phyloP scores from a whole-genome alignment of 2,113 vertebrate genomes.

The Steatornis caripensis region DNA sequence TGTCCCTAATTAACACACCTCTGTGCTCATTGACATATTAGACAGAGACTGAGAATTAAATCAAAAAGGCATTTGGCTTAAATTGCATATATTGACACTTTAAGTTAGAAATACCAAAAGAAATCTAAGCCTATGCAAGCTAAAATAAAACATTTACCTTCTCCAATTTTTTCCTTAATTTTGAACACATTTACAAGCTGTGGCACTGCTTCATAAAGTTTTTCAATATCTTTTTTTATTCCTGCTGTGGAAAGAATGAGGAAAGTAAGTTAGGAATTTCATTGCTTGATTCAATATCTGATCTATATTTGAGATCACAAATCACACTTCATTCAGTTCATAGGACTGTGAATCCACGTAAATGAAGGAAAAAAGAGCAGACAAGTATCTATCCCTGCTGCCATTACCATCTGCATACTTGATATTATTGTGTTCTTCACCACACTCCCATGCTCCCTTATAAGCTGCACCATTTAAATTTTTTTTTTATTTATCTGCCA shows the following conservation, averaged over 20 bases:
- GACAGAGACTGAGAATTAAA: background rate
- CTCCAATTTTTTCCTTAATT: slow-evolving; percentile 92
- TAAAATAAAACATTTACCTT: slow-evolving; percentile 78
- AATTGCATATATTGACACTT: background rate
- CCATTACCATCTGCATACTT: too few species aligned
- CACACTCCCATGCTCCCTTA: background rate
- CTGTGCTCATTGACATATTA: background rate
- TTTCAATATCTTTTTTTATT: slow-evolving; percentile 85
- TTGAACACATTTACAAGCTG: slow-evolving; percentile 86
- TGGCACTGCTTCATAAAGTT: slow-evolving; percentile 88
- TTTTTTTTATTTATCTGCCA: background rate
- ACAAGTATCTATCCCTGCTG: background rate
- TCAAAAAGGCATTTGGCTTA: background rate
- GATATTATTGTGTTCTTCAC: background rate
- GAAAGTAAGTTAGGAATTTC: background rate
- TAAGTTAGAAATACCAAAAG: background rate
- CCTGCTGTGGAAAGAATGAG: slow-evolving; percentile 67
- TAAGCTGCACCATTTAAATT: background rate
- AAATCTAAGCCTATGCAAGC: background rate
- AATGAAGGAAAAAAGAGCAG: background rate
- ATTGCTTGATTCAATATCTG: background rate
- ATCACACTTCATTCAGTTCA: background rate
- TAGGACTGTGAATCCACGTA: background rate
- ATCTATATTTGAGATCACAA: background rate
- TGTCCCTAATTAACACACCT: background rate